Percentiles rank a stretch among this genome's conserved stretches.
These are phyloP conservation scores for Mormyrus lacerda DNA, from an alignment of 2,113 vertebrate genomes.

Conservation along the genomic window DNA sequence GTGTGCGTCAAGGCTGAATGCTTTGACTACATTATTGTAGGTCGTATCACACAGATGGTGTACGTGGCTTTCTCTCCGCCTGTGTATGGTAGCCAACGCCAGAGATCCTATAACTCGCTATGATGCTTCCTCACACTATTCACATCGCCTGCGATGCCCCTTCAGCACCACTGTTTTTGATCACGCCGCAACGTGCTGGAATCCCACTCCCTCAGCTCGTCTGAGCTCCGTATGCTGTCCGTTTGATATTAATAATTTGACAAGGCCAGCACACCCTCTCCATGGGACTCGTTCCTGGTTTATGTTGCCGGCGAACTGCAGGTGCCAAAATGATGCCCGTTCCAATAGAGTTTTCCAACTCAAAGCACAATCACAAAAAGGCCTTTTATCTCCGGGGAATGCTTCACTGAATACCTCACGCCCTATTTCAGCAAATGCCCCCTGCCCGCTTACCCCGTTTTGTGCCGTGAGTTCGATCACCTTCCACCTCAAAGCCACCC, in stretches of 20 bases:
- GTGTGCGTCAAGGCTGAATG: neutral
- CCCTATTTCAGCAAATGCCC: neutral
- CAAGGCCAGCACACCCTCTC: neutral
- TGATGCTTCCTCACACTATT: neutral
- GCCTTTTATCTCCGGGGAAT: neutral
- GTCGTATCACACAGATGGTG: conserved; percentile 24
- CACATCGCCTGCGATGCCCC: neutral
- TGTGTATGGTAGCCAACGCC: conserved; percentile 12
- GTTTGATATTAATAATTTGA: neutral
- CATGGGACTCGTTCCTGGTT: neutral
- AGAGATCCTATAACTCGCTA: conserved; percentile 15
- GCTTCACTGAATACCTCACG: neutral
- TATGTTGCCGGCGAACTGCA: neutral
- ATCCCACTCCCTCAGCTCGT: neutral
- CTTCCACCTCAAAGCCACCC: neutral
- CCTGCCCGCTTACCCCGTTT: neutral
- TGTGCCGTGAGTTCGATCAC: neutral
- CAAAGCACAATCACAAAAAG: neutral
- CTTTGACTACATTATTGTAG: conserved; percentile 24
- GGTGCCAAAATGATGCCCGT: neutral
- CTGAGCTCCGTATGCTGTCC: neutral
- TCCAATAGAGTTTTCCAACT: neutral
- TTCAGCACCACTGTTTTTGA: neutral
- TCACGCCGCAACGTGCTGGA: neutral
- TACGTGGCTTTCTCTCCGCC: conserved; percentile 8